A percentile compares a stretch with the other conserved stretches of the same genome.
These are phyloP conservation scores for Rallus crepitans DNA, from an alignment of 2,797 vertebrate genomes.

Conservation along the genomic window DNA sequence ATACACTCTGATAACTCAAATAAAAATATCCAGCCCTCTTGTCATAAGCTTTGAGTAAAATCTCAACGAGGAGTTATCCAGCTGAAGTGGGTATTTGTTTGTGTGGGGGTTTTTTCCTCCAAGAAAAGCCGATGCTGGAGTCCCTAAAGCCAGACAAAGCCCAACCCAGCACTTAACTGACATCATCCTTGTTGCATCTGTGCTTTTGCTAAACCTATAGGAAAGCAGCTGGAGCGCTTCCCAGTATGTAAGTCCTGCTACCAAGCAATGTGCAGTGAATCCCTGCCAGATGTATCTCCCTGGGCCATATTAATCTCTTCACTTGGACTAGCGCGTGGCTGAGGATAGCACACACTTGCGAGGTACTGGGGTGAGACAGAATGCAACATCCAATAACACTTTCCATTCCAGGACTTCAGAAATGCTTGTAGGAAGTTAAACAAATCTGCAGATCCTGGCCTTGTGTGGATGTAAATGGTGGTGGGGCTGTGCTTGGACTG, in stretches of 20 bases:
- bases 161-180: constrained; percentile 1
- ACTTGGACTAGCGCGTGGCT: not conserved
- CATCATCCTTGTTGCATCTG: constrained; percentile 37
- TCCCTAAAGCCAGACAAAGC: not conserved
- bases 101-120: not conserved
- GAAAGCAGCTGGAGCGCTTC: constrained; percentile 26
- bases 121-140: not conserved
- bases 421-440: not conserved
- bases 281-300: constrained; percentile 38
- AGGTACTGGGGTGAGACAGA: not conserved
- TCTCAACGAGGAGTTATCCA: not conserved
- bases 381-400: not conserved
- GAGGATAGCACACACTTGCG: not conserved
- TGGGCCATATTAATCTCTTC: not conserved
- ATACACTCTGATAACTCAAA: not conserved
- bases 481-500: not conserved
- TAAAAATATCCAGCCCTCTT: not conserved
- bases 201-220: constrained; percentile 4
- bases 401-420: not conserved
- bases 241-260: constrained; percentile 27
- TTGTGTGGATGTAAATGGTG: not conserved
- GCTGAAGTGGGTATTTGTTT: not conserved
- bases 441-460: not conserved
- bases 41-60: not conserved
- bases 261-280: not conserved